phyloP scores from a whole-genome alignment of 2,113 vertebrate genomes.

The Zapornia atra region DNA sequence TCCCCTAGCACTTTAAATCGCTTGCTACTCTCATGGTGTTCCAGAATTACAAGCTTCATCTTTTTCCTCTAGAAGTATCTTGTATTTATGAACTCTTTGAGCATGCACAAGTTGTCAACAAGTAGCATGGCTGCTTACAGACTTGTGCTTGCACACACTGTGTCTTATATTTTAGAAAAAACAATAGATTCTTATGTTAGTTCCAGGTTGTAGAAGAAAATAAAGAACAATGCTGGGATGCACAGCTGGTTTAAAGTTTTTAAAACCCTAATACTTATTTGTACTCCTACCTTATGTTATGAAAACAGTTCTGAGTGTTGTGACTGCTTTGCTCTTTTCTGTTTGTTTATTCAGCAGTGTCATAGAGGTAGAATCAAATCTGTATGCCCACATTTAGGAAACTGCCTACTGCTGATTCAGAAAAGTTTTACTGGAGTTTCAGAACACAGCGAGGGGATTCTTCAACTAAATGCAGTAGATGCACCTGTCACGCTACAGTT shows the following conservation, averaged over 20 bases:
- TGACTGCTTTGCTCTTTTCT: neutral
- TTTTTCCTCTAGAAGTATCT: neutral
- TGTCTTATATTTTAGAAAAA: neutral
- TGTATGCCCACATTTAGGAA: neutral
- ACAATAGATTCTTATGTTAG: neutral
- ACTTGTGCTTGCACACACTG: neutral
- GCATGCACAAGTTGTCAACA: neutral
- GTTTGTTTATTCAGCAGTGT: neutral
- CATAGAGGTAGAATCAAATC: neutral
- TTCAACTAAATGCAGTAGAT: neutral
- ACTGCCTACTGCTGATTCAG: neutral
- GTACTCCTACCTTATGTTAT: neutral
- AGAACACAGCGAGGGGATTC: neutral
- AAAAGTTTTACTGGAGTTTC: neutral
- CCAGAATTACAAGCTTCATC: neutral
- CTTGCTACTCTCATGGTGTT: neutral
- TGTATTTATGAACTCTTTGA: neutral
- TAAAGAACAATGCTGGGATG: neutral
- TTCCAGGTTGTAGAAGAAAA: neutral
- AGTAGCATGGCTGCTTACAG: neutral
- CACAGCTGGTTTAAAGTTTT: neutral
- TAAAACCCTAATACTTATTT: neutral
- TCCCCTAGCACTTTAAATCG: neutral
- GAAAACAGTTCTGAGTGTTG: neutral
- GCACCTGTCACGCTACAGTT: neutral